Percentiles rank a stretch among this genome's conserved stretches.
These are phyloP conservation scores for Passer montanus DNA, from an alignment of 2,113 vertebrate genomes.

Conservation along the genomic window DNA sequence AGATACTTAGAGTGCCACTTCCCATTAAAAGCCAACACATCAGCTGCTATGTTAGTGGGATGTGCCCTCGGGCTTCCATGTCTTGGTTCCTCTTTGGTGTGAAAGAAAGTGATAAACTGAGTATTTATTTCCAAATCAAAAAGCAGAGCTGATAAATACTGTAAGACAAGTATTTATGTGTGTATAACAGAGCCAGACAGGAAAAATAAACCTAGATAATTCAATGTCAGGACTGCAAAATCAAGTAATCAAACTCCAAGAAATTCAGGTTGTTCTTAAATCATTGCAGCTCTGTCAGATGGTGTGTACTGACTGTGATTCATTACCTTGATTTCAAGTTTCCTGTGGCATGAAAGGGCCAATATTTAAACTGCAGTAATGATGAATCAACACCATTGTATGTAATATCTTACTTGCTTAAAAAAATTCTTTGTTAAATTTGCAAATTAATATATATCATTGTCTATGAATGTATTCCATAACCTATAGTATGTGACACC, in stretches of 20 bases:
- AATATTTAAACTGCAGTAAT: not conserved
- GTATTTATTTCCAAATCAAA: not conserved
- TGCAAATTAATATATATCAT: not conserved
- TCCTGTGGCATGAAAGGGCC: not conserved
- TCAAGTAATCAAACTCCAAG: not conserved
- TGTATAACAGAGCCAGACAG: not conserved
- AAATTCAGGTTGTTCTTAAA: not conserved
- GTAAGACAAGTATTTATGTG: not conserved
- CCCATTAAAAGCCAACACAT: not conserved
- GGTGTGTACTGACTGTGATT: not conserved
- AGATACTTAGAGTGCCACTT: not conserved
- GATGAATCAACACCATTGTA: not conserved
- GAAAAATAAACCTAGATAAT: not conserved
- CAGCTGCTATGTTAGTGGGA: not conserved
- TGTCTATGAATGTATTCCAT: slow-evolving; percentile 1
- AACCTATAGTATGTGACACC: not conserved
- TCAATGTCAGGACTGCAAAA: not conserved
- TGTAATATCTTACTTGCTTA: not conserved
- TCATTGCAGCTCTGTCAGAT: not conserved
- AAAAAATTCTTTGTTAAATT: not conserved
- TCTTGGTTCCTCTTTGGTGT: not conserved
- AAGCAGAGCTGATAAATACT: not conserved
- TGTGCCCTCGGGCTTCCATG: not conserved
- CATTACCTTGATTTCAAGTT: not conserved
- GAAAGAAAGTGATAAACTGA: not conserved